These are phyloP conservation scores for Carcharodon carcharias DNA, from an alignment of 2,797 vertebrate species.

Conservation along the genomic window DNA sequence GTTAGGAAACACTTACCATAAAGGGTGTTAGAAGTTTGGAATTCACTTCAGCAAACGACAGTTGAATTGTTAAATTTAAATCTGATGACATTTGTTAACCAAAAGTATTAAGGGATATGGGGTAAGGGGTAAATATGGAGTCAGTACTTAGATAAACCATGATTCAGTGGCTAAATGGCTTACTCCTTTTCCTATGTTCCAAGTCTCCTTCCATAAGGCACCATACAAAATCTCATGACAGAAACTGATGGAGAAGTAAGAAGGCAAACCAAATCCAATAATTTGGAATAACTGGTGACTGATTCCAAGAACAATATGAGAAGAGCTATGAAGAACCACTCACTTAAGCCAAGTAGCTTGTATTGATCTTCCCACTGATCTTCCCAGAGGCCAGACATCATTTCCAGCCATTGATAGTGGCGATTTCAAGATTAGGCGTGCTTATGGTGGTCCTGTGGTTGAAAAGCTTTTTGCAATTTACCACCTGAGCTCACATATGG, in stretches of 20 bases:
- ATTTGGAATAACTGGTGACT: neutral
- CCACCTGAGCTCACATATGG: neutral
- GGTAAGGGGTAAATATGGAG: neutral
- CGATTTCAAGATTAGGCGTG: neutral
- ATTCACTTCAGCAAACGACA: neutral
- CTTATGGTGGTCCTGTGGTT: neutral
- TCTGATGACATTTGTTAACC: neutral
- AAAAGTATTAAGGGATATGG: neutral
- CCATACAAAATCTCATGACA: neutral
- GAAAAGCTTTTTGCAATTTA: neutral
- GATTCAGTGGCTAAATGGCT: neutral
- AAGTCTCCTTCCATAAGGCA: neutral
- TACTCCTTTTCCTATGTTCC: neutral
- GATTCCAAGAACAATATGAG: neutral
- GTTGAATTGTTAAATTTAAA: neutral
- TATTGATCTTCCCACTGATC: neutral
- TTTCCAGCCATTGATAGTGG: neutral
- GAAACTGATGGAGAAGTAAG: neutral
- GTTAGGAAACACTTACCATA: neutral
- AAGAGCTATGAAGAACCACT: neutral
- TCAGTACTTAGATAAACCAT: neutral
- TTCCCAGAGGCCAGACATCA: neutral
- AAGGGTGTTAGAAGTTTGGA: neutral
- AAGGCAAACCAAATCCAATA: neutral
- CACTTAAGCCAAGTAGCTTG: neutral